Conservation (phyloP, 2,113 vertebrate species). For the Falcunculus frontatus region DNA sequence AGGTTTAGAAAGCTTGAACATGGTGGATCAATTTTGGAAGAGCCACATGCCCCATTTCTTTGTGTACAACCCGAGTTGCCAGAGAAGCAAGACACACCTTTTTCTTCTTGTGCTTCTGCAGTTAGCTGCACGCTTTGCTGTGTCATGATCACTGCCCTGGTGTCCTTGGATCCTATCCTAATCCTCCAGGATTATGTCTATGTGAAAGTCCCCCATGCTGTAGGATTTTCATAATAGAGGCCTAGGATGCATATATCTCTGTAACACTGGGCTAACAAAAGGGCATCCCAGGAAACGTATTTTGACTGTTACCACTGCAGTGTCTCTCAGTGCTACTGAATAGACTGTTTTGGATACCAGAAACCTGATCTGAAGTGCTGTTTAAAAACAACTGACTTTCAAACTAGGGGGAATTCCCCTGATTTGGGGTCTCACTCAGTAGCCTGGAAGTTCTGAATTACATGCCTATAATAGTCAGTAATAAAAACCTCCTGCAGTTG, state of each 20-base stretch:
- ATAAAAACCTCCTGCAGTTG: neutral
- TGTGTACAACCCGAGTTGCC: neutral
- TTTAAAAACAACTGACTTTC: neutral
- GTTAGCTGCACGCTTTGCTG: neutral
- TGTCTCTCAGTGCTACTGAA: neutral
- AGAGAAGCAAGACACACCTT: neutral
- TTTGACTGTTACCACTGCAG: constrained; percentile 21
- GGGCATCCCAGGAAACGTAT: constrained; percentile 14
- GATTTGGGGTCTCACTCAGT: neutral
- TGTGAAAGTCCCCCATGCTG: neutral
- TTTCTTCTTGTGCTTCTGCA: neutral
- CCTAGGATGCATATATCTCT: neutral
- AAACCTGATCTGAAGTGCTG: neutral
- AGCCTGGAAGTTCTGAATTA: neutral
- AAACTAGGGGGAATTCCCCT: neutral
- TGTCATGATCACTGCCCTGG: constrained; percentile 28
- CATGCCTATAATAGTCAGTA: neutral
- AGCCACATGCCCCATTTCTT: neutral
- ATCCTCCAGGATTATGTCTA: constrained; percentile 48
- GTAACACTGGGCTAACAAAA: constrained; percentile 25
- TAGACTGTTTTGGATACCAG: neutral
- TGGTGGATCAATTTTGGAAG: neutral
- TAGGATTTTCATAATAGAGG: constrained; percentile 45
- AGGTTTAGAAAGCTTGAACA: neutral
- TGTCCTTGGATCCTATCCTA: constrained; percentile 50